These are phyloP conservation scores for Anhinga rufa DNA, from an alignment of 2,113 vertebrate species.

Conservation along the genomic window DNA sequence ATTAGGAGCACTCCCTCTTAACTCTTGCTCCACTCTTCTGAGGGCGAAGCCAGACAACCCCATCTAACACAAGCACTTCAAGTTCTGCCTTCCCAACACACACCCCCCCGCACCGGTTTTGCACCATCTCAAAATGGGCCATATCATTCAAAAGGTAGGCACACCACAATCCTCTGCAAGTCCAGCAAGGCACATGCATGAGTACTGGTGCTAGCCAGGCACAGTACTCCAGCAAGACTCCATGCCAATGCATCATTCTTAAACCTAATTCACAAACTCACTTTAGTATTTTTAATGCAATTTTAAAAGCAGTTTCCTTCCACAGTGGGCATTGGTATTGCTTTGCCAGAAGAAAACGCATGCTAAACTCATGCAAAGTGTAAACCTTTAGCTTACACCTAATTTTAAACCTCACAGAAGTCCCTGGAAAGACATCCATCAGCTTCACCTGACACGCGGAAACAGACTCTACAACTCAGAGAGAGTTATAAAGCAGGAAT, in stretches of 20 bases:
- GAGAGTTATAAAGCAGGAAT: too few species aligned
- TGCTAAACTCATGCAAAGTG: neutral
- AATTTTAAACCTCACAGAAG: neutral
- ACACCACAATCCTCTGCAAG: neutral
- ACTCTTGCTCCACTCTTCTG: neutral
- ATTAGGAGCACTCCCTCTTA: neutral
- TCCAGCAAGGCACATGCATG: neutral
- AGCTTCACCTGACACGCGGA: too few species aligned
- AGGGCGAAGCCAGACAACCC: neutral
- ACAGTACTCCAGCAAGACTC: neutral
- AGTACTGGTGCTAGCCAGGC: neutral
- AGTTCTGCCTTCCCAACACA: neutral
- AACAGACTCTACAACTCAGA: too few species aligned
- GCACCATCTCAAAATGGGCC: accelerated
- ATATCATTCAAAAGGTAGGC: accelerated
- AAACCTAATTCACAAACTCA: neutral
- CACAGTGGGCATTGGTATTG: neutral
- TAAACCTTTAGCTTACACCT: neutral
- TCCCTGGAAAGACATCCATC: neutral
- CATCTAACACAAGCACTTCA: neutral
- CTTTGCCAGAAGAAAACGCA: neutral
- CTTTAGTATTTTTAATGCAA: neutral
- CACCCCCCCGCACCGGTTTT: neutral
- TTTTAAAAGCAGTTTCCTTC: neutral
- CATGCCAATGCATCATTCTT: neutral